Conservation (phyloP, 2,888 invertebrate species). For the Nudaria mundana region DNA sequence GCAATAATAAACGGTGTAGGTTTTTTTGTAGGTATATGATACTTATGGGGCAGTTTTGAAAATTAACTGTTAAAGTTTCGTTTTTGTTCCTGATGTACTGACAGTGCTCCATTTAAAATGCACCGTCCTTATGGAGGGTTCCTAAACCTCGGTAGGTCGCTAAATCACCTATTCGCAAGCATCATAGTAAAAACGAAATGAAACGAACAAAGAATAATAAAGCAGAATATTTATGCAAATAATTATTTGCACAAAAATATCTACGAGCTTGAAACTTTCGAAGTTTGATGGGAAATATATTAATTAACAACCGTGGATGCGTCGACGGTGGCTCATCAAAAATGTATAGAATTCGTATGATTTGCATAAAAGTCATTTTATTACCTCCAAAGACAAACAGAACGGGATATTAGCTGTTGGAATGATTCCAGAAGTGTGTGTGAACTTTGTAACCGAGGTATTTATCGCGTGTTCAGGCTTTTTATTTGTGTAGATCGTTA, state of each 20-base stretch:
- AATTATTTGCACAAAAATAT: conserved; percentile 43
- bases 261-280: conserved; percentile 49
- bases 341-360: conserved; percentile 81
- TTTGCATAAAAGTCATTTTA: conserved; percentile 82
- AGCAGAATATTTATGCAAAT: conserved; percentile 20
- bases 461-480: conserved; percentile 17
- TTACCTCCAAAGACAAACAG: conserved; percentile 80
- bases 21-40: no score
- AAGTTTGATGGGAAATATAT: conserved; percentile 74
- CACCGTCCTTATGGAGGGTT: no score
- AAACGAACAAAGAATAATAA: conserved; percentile 11
- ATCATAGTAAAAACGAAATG: no score
- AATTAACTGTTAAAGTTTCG: no score
- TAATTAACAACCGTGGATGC: conserved; percentile 73
- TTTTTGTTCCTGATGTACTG: no score
- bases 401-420: conserved; percentile 77
- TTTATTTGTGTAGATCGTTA: no score
- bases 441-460: conserved; percentile 33
- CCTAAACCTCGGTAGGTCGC: no score
- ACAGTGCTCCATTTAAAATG: no score
- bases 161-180: no score
- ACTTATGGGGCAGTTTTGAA: no score
- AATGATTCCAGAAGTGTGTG: conserved; percentile 64
- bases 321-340: conserved; percentile 73
- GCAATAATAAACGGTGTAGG: no score